phyloP scores from a whole-genome alignment of 2,113 vertebrate genomes.

The Oenanthe oenanthe region DNA sequence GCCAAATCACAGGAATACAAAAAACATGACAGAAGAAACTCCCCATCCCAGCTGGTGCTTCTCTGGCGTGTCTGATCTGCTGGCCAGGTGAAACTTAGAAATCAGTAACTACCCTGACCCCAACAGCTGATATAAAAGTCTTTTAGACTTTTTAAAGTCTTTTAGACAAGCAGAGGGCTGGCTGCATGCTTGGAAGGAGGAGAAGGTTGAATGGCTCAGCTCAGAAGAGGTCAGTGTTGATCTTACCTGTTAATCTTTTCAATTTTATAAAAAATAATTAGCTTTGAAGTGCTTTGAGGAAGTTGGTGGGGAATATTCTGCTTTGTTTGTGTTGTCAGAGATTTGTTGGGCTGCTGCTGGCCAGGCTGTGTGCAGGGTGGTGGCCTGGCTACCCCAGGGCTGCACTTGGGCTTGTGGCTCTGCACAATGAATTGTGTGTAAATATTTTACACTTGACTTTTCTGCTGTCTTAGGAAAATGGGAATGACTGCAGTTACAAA shows the following conservation, averaged over 20 bases:
- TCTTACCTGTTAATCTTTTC: fast-evolving
- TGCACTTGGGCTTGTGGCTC: not conserved
- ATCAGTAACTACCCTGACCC: not conserved
- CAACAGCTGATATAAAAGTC: not conserved
- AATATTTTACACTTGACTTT: fast-evolving
- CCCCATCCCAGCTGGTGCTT: not conserved
- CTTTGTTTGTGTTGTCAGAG: fast-evolving
- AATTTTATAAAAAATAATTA: fast-evolving
- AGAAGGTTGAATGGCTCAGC: fast-evolving
- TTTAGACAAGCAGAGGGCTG: fast-evolving
- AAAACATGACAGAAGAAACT: fast-evolving
- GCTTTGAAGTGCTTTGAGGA: not conserved
- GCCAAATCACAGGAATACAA: not conserved
- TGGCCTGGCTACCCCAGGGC: fast-evolving
- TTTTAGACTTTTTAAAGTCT: not conserved
- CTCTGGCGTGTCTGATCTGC: not conserved
- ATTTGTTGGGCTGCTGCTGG: not conserved
- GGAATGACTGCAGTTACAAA: fast-evolving
- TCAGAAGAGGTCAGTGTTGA: not conserved
- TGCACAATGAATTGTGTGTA: fast-evolving
- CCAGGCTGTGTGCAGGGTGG: fast-evolving
- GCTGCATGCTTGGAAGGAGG: fast-evolving
- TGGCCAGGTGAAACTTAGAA: not conserved
- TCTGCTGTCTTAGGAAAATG: fast-evolving
- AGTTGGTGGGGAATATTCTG: fast-evolving